Base-by-base conservation (phyloP, 2,113 vertebrate species). In the Petrocephalus zakoni region DNA sequence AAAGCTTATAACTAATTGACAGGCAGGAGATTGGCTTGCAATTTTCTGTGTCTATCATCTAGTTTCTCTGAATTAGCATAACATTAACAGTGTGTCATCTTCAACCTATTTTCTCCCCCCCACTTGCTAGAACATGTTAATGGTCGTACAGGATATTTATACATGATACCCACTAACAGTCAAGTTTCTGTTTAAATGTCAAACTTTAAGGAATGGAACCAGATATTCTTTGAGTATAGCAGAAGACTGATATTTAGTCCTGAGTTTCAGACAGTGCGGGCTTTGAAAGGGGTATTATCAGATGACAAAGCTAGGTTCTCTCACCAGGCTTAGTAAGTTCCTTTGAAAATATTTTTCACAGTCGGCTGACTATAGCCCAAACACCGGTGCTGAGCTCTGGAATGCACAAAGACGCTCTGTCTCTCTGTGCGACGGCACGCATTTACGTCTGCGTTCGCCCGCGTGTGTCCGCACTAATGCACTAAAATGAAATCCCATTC, bases 121-220 rank as follows among this genome's bases (percentile, higher is more conserved):
- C 29, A 52, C 22, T 72, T 91, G 89, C 92, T 92, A 91, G 91
- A 92, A 94, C 92, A 90, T 90, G 90, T 91, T 93, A 93, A 95
- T 94, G 89, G 93, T 93, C 88, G 93, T 94, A 92, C 89, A 61
- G 87, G 88, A 88, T 92, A 87, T 92, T 92, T 93, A 91, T 61
- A 88, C 89, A 90, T 91, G 91, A 93, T 93, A 85, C 86, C 89
- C 49, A 88, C 89, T 93, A 92, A 93, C 92, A 92, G 88, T 88
- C 89, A 82, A 64, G 93, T 91, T 91, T 88, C 87, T 90, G 88
- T 92, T 93, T 90, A 93, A 93, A 91, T 90, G 85, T 92, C 91
- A 53, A 92, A 92, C 89, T 92, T 93, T 89, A 89, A 84, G 88
- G 89, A 90, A 92, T 90, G 88, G 88, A 93, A 90, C 88, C 21